Percentiles rank a stretch among this genome's conserved stretches.
Evolutionary conservation across 2,888 invertebrate species (phyloP).

Genomic region (Pediacus dermestoides): DNA sequence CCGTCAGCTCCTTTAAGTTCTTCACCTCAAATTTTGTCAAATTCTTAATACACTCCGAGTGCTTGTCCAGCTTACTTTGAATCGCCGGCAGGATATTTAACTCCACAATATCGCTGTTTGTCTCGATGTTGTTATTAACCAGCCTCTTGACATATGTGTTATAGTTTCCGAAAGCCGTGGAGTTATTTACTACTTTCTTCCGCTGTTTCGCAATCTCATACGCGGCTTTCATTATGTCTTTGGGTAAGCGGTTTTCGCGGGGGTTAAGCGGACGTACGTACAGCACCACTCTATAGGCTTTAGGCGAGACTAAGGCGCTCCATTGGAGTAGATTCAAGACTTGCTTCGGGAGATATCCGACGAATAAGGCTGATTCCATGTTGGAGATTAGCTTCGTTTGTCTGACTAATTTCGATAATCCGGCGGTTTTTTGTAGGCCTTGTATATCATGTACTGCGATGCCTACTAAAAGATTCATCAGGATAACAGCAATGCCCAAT

Average conservation of each 20-base stretch:
- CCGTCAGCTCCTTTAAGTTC: slow-evolving; percentile 67
- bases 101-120: slow-evolving; percentile 41
- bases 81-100: slow-evolving; percentile 53
- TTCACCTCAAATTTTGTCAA: too few relatives aligned
- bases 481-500: slow-evolving; percentile 78
- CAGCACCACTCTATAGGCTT: slow-evolving; percentile 75
- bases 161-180: slow-evolving; percentile 63
- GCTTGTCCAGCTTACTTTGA: slow-evolving; percentile 65
- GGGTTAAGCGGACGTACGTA: slow-evolving; percentile 82
- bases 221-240: slow-evolving; percentile 75
- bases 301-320: slow-evolving; percentile 75
- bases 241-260: slow-evolving; percentile 74
- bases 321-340: slow-evolving; percentile 70
- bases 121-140: slow-evolving; percentile 57
- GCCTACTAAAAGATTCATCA: slow-evolving; percentile 82
- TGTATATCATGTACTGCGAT: slow-evolving; percentile 87
- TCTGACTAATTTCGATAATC: slow-evolving; percentile 75
- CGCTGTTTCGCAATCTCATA: slow-evolving; percentile 77
- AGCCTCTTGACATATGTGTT: slow-evolving; percentile 62
- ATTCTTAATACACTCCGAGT: slow-evolving; percentile 63
- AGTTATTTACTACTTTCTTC: slow-evolving; percentile 66
- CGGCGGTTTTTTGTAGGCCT: slow-evolving; percentile 80
- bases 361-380: slow-evolving; percentile 76
- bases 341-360: slow-evolving; percentile 74
- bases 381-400: slow-evolving; percentile 83